A percentile compares a stretch with the other conserved stretches of the same genome.
Conservation (phyloP, 2,888 invertebrate species). For the Prosapia bicincta region DNA sequence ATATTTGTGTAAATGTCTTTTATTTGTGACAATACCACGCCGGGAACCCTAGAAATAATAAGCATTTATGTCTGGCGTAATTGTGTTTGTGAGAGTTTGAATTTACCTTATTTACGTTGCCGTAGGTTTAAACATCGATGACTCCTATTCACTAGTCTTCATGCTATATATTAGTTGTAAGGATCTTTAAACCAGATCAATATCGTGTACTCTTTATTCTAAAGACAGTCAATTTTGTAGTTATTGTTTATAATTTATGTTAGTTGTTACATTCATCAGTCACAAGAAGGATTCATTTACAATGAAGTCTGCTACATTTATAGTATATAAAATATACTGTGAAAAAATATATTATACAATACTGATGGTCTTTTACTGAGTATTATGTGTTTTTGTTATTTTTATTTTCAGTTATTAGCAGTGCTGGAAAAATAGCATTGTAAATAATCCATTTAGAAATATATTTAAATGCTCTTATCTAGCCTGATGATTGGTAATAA, state of each 20-base stretch:
- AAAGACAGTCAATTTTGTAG: neutral
- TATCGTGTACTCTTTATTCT: neutral
- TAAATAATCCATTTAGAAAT: no score
- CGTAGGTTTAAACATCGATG: neutral
- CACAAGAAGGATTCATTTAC: no score
- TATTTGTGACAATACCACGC: constrained; percentile 2
- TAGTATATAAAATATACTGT: no score
- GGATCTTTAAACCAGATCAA: neutral
- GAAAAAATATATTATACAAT: no score
- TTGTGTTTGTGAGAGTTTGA: neutral
- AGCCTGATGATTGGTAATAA: no score
- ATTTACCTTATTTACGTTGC: neutral
- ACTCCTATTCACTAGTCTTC: neutral
- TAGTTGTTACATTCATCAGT: no score
- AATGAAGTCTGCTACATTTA: no score
- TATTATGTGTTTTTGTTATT: no score
- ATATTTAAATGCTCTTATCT: no score
- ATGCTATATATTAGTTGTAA: neutral
- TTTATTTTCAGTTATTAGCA: no score
- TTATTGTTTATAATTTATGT: neutral
- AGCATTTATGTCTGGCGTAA: neutral
- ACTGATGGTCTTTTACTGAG: no score
- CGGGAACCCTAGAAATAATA: neutral
- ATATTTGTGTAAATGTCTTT: neutral
- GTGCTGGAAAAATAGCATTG: no score